Percentiles rank a stretch among this genome's conserved stretches.
phyloP scores from a whole-genome alignment of 2,888 invertebrate species.

The Oegoconia quadripuncta region DNA sequence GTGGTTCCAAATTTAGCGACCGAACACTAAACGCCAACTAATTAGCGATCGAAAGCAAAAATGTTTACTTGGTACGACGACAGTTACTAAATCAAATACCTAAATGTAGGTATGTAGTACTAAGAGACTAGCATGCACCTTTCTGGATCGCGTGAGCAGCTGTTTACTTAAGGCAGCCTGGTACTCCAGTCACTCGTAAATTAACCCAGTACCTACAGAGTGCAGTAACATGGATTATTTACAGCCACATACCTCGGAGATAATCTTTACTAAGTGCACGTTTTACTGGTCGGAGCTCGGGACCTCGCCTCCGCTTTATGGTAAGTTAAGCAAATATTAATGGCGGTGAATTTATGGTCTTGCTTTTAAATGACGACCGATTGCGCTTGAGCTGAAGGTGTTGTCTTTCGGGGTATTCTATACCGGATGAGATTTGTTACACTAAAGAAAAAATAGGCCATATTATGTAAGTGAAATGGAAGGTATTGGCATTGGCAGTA shows the following conservation, averaged over 20 bases:
- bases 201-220: slow-evolving; percentile 34
- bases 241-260: slow-evolving; percentile 45
- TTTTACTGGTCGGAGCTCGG: slow-evolving; percentile 30
- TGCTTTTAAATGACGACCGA: slow-evolving; percentile 32
- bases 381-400: slow-evolving; percentile 2
- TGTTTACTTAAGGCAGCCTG: slow-evolving; percentile 4
- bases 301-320: slow-evolving; percentile 50
- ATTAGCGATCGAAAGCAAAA: too few relatives aligned
- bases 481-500: neutral
- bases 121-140: neutral
- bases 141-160: slow-evolving; percentile 3
- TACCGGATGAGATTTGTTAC: too few relatives aligned
- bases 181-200: slow-evolving; percentile 38
- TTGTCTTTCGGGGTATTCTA: too few relatives aligned
- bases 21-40: too few relatives aligned
- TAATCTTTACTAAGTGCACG: slow-evolving; percentile 61
- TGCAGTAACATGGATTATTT: slow-evolving; percentile 52
- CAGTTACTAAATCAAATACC: too few relatives aligned
- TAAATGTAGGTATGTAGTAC: neutral
- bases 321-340: slow-evolving; percentile 66
- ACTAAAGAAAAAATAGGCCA: too few relatives aligned
- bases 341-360: slow-evolving; percentile 51
- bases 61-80: too few relatives aligned
- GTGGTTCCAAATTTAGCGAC: too few relatives aligned
- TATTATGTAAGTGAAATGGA: too few relatives aligned